Evolutionary conservation across 2,797 vertebrate genomes (phyloP).

Genomic region (Schizothorax lantsangensis): DNA sequence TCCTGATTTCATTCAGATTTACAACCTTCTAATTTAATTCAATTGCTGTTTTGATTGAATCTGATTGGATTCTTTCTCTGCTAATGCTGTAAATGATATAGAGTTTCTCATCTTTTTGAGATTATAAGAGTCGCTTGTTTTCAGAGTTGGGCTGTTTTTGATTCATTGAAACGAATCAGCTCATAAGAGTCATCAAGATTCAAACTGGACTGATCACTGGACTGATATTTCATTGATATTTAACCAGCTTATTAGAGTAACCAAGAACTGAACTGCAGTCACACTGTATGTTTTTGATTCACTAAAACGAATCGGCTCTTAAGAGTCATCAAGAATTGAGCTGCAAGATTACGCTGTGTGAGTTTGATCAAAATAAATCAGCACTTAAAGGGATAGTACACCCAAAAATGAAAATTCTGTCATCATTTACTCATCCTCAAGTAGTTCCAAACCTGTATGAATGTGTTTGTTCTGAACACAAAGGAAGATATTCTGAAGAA

Average conservation of each 20-base stretch:
- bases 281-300: too few relatives aligned
- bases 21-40: not conserved
- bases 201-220: not conserved
- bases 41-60: not conserved
- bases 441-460: too few relatives aligned
- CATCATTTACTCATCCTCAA: too few relatives aligned
- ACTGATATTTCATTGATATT: not conserved
- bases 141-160: too few relatives aligned
- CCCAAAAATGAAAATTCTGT: too few relatives aligned
- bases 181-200: too few relatives aligned
- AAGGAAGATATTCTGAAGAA: too few relatives aligned
- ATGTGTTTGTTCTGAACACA: too few relatives aligned
- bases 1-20: not conserved
- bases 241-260: not conserved
- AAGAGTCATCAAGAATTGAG: not conserved
- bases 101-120: not conserved
- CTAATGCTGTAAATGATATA: not conserved
- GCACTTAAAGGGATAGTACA: too few relatives aligned
- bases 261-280: not conserved
- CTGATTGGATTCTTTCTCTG: not conserved
- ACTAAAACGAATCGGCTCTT: not conserved
- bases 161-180: too few relatives aligned
- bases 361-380: too few relatives aligned
- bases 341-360: too few relatives aligned
- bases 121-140: not conserved